These are phyloP conservation scores for Muscicapa comitata DNA, from an alignment of 2,797 vertebrate genomes.

Conservation along the genomic window DNA sequence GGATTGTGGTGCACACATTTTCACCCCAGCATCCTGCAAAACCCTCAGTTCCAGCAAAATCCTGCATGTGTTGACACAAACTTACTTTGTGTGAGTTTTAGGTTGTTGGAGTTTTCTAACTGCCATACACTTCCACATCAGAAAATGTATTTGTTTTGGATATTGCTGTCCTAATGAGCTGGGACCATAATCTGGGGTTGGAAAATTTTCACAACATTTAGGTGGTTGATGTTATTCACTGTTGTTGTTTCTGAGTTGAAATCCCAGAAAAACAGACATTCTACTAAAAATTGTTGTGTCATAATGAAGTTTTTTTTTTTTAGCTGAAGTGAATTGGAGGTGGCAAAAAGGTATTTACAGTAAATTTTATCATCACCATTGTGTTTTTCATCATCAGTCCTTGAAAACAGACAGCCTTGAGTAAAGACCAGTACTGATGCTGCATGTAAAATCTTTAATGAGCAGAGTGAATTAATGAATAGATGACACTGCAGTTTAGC, in stretches of 20 bases:
- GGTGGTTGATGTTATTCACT: not conserved
- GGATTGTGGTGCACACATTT: not conserved
- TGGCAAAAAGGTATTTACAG: not conserved
- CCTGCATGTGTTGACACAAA: not conserved
- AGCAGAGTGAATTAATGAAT: not conserved
- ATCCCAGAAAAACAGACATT: not conserved
- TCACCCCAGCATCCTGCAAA: not conserved
- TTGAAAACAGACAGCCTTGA: not conserved
- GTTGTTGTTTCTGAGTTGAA: not conserved
- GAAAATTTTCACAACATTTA: not conserved
- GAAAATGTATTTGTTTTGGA: not conserved
- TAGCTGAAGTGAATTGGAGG: not conserved
- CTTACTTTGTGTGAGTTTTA: not conserved
- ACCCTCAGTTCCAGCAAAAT: not conserved
- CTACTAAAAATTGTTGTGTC: not conserved
- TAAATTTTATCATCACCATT: not conserved
- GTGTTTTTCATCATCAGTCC: not conserved
- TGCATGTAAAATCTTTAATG: not conserved
- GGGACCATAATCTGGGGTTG: not conserved
- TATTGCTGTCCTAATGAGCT: not conserved
- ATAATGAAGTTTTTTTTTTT: not conserved
- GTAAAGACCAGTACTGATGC: not conserved
- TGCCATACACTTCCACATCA: not conserved
- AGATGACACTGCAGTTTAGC: not conserved
- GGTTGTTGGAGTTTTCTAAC: not conserved